These are phyloP conservation scores for Macrochelys suwanniensis DNA, from an alignment of 2,797 vertebrate species.

Conservation along the genomic window DNA sequence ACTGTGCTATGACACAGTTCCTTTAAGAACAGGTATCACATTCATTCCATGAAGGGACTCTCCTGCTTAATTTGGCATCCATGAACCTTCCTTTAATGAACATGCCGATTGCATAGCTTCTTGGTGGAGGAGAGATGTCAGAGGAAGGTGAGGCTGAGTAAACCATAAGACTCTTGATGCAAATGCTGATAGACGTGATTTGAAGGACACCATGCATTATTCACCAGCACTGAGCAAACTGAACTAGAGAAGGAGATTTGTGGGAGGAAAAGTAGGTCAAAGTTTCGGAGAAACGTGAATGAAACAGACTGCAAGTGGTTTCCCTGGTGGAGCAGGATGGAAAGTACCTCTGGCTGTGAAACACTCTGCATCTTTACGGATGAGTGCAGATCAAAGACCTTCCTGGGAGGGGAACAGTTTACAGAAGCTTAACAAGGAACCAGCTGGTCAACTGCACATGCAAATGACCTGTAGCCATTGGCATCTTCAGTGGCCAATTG, in stretches of 20 bases:
- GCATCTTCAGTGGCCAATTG: not conserved
- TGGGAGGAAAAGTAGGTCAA: constrained; percentile 20
- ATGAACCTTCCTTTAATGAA: not conserved
- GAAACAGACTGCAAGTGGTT: constrained; percentile 26
- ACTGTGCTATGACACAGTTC: not conserved
- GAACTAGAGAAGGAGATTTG: not conserved
- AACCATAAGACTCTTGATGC: not conserved
- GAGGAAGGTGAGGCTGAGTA: not conserved
- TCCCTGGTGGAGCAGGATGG: constrained; percentile 15
- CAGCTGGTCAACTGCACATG: not conserved
- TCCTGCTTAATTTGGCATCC: constrained; percentile 18
- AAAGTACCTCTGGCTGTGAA: not conserved
- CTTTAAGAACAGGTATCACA: constrained; percentile 9
- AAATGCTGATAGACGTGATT: constrained; percentile 7
- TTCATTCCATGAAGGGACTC: not conserved
- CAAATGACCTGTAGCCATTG: not conserved
- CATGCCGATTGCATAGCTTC: not conserved
- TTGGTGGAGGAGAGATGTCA: not conserved
- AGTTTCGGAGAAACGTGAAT: constrained; percentile 34
- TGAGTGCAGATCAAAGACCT: not conserved
- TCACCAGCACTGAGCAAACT: not conserved
- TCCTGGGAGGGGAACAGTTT: not conserved
- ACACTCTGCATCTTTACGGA: not conserved
- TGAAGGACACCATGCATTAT: not conserved
- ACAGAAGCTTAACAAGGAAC: not conserved